Percentiles rank a stretch among this genome's conserved stretches.
phyloP scores from a whole-genome alignment of 2,888 invertebrate species.

The Stenoptilia bipunctidactyla region DNA sequence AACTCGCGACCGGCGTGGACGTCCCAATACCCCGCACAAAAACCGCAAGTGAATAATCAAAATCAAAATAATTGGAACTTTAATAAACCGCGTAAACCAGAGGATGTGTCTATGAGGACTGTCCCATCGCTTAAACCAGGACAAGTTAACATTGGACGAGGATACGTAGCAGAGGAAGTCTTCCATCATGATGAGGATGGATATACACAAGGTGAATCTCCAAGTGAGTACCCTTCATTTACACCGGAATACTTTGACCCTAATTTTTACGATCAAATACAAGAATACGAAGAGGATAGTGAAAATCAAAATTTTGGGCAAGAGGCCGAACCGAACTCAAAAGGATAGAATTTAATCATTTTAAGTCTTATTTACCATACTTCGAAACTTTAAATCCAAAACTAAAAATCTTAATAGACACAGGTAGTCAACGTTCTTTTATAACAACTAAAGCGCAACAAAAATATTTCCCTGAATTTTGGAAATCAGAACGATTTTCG shows the following conservation, averaged over 20 bases:
- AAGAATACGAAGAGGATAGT: too few species aligned
- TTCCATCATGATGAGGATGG: not conserved
- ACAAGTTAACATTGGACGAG: not conserved
- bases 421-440: conserved; percentile 14
- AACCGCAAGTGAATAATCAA: too few species aligned
- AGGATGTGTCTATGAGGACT: not conserved
- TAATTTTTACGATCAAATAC: too few species aligned
- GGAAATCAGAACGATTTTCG: conserved; percentile 10
- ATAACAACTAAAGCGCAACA: conserved; percentile 6
- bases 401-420: conserved; percentile 12
- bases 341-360: too few species aligned
- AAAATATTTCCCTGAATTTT: conserved; percentile 8
- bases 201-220: not conserved
- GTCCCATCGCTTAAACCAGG: not conserved
- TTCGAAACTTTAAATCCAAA: conserved; percentile 10
- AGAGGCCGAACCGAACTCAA: too few species aligned
- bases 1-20: too few species aligned
- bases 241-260: too few species aligned
- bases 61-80: too few species aligned
- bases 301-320: too few species aligned
- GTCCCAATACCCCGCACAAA: too few species aligned
- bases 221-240: too few species aligned
- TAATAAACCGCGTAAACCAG: too few species aligned
- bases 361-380: conserved; percentile 8
- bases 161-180: conserved; percentile 2